These are phyloP conservation scores for Sprattus sprattus DNA, from an alignment of 2,113 vertebrate genomes.

Conservation along the genomic window DNA sequence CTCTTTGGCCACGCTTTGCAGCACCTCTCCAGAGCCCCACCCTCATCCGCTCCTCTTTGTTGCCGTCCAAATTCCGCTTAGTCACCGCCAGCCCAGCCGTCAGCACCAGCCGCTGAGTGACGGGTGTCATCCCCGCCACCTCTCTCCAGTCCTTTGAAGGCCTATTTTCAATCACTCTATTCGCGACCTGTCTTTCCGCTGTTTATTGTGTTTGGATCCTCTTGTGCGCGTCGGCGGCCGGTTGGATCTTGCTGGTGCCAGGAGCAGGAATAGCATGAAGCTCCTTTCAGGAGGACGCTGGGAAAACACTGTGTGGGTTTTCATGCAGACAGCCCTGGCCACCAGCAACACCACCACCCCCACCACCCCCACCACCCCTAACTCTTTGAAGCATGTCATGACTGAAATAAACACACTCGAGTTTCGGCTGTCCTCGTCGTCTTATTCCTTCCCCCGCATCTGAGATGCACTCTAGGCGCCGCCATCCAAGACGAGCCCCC, in stretches of 20 bases:
- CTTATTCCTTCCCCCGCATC: background rate
- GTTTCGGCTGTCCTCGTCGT: background rate
- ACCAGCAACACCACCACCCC: background rate
- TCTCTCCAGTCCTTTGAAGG: background rate
- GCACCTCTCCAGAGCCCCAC: background rate
- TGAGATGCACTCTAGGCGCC: slow-evolving; percentile 4
- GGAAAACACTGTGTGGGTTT: slow-evolving; percentile 23
- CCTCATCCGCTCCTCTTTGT: background rate
- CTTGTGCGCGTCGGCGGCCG: background rate
- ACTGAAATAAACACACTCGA: slow-evolving; percentile 18
- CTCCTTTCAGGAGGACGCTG: background rate
- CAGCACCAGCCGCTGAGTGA: background rate
- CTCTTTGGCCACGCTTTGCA: background rate
- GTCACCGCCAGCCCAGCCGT: background rate
- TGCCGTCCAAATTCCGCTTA: background rate
- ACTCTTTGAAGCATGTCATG: slow-evolving; percentile 25
- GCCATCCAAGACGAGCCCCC: background rate
- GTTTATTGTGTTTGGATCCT: slow-evolving; percentile 20
- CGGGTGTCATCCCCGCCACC: background rate
- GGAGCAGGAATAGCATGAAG: slow-evolving; percentile 22
- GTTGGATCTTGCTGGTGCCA: background rate
- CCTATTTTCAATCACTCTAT: slow-evolving; percentile 24
- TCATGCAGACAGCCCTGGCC: background rate
- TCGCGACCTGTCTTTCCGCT: slow-evolving; percentile 1
- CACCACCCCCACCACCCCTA: background rate